phyloP scores from a whole-genome alignment of 2,888 invertebrate species.

The Bembecia ichneumoniformis region DNA sequence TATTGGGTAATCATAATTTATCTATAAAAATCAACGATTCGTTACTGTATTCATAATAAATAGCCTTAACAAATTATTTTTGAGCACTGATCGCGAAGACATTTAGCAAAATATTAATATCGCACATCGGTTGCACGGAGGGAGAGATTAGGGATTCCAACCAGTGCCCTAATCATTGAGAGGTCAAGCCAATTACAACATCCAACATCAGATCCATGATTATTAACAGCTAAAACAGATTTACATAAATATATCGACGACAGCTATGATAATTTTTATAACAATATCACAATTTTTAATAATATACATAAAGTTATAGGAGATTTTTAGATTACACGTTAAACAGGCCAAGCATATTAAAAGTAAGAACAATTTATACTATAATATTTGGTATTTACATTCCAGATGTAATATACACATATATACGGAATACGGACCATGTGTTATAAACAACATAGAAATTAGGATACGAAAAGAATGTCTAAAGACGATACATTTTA shows the following conservation, averaged over 20 bases:
- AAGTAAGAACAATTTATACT: constrained; percentile 51
- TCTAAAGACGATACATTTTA: constrained; percentile 34
- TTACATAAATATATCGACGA: constrained; percentile 41
- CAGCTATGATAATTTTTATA: constrained; percentile 52
- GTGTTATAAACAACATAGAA: constrained; percentile 43
- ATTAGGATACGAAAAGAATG: constrained; percentile 41
- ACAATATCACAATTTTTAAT: constrained; percentile 73
- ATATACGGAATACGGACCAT: constrained; percentile 34
- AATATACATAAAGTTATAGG: constrained; percentile 66
- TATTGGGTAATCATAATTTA: constrained; percentile 13
- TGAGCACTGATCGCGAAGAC: constrained; percentile 53
- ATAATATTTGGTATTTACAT: constrained; percentile 45
- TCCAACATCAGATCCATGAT: constrained; percentile 36
- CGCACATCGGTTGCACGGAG: not conserved
- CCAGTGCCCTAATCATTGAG: constrained; percentile 9
- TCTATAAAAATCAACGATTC: constrained; percentile 37
- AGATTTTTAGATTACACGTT: constrained; percentile 59
- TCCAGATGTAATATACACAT: constrained; percentile 16
- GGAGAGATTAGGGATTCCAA: not conserved
- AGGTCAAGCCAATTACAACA: constrained; percentile 22
- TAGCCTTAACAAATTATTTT: constrained; percentile 50
- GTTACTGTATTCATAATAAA: constrained; percentile 25
- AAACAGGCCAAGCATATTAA: constrained; percentile 66
- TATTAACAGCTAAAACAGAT: constrained; percentile 34
- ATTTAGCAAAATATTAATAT: not conserved